phyloP scores from a whole-genome alignment of 2,113 vertebrate species.

The Falco punctatus region DNA sequence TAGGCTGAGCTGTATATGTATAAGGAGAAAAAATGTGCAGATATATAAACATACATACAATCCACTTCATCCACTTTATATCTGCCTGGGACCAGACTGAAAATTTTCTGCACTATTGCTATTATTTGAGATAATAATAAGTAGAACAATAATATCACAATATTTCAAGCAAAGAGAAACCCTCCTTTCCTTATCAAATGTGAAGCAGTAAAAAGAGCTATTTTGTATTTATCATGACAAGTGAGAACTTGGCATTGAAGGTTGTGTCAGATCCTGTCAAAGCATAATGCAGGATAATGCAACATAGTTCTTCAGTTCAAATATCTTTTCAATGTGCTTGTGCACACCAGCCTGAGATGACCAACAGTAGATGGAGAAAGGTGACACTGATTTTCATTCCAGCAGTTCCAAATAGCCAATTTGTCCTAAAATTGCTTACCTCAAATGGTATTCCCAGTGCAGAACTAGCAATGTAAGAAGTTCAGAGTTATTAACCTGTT shows the following conservation, averaged over 20 bases:
- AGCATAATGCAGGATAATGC: neutral
- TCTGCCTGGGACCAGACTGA: neutral
- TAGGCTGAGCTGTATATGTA: fast-evolving
- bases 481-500: neutral
- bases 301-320: neutral
- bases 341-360: neutral
- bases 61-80: neutral
- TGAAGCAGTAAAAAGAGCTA: neutral
- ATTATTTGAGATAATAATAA: neutral
- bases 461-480: neutral
- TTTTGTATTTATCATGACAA: neutral
- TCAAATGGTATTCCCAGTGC: neutral
- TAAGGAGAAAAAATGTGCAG: neutral
- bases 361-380: neutral
- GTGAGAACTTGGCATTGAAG: neutral
- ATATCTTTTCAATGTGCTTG: neutral
- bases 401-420: neutral
- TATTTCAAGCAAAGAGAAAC: neutral
- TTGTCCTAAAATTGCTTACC: neutral
- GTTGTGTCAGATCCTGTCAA: neutral
- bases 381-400: neutral
- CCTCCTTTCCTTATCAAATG: neutral
- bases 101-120: neutral
- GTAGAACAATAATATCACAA: neutral
- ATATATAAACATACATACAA: neutral